These are phyloP conservation scores for Rallus crepitans DNA, from an alignment of 2,797 vertebrate species.

Conservation along the genomic window DNA sequence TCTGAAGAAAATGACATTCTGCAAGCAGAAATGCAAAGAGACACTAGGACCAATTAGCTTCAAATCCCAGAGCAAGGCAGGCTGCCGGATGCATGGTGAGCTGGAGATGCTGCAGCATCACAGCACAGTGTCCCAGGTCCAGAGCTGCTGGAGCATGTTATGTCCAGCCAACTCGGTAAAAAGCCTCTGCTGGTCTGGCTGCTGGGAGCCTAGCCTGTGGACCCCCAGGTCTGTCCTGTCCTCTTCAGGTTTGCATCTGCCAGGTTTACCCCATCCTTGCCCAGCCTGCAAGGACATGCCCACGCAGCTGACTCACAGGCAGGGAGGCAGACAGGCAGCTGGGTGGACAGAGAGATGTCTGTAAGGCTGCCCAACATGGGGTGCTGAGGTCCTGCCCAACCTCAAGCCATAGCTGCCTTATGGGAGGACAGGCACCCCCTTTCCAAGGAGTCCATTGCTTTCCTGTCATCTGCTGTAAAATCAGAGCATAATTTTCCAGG, in stretches of 20 bases:
- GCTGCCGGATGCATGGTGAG: not conserved
- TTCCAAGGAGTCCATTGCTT: not conserved
- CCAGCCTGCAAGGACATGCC: not conserved
- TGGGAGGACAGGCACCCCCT: not conserved
- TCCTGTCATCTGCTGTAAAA: not conserved
- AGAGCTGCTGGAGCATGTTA: not conserved
- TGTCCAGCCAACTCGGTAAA: not conserved
- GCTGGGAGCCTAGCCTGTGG: not conserved
- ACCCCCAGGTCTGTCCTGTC: not conserved
- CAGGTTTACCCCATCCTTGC: not conserved
- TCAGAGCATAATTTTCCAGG: slow-evolving; percentile 57
- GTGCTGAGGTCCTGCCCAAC: not conserved
- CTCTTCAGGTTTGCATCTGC: not conserved
- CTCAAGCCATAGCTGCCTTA: not conserved
- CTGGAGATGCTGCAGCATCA: not conserved
- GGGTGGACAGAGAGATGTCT: not conserved
- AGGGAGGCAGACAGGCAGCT: not conserved
- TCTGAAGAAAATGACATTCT: slow-evolving; percentile 73
- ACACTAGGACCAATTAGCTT: slow-evolving; percentile 32
- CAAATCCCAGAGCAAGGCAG: not conserved
- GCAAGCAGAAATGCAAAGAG: slow-evolving; percentile 53
- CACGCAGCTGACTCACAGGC: rapidly evolving
- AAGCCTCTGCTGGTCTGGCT: not conserved
- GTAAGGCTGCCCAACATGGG: not conserved
- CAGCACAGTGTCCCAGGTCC: not conserved